phyloP scores from a whole-genome alignment of 2,113 vertebrate genomes.

The Ia io region DNA sequence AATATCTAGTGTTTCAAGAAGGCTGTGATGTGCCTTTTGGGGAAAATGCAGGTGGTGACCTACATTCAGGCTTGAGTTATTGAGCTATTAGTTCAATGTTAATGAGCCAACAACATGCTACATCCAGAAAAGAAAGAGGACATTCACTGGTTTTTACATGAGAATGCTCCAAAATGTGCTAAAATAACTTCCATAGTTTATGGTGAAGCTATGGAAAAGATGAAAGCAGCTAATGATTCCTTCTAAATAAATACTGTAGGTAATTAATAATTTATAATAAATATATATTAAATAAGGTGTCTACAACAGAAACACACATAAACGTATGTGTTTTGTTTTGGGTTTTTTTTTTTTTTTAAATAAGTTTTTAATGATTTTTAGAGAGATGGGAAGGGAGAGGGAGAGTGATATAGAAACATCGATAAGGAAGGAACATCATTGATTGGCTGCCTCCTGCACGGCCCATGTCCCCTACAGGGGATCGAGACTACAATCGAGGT shows the following conservation, averaged over 20 bases:
- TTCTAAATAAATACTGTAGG: background rate
- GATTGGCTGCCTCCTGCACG: no score
- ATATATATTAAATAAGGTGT: background rate
- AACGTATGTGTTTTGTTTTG: background rate
- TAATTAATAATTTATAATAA: background rate
- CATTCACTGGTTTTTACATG: background rate
- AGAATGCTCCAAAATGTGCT: background rate
- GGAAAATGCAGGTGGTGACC: background rate
- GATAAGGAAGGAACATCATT: no score
- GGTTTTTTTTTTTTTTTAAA: no score
- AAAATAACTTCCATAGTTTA: background rate
- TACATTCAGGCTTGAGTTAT: background rate
- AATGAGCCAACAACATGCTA: background rate
- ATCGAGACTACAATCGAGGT: no score
- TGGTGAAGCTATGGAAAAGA: background rate
- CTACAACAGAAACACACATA: background rate
- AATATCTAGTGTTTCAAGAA: background rate
- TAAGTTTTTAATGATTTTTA: no score
- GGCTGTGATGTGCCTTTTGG: background rate
- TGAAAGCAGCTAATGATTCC: background rate
- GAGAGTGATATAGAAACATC: no score
- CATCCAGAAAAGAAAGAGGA: background rate
- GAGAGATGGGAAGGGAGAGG: no score
- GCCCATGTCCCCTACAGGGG: no score
- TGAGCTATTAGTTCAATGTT: background rate